These are phyloP conservation scores for Rhynchonycteris naso DNA, from an alignment of 2,797 vertebrate genomes.

Conservation along the genomic window DNA sequence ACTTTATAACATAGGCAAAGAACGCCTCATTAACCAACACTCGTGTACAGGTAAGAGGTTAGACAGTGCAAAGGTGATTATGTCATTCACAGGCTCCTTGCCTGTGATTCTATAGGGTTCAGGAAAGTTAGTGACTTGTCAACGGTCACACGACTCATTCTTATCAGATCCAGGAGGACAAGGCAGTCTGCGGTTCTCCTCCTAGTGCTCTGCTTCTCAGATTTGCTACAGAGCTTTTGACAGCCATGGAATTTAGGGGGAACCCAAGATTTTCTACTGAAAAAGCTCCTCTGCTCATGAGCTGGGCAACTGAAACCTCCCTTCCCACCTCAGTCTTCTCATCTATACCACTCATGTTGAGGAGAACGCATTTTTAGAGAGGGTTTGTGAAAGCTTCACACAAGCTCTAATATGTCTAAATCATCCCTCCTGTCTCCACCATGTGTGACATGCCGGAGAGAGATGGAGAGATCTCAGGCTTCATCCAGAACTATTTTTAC, in stretches of 20 bases:
- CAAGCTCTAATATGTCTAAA: not conserved
- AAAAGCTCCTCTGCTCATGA: slow-evolving; percentile 2
- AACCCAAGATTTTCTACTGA: not conserved
- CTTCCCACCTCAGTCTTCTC: not conserved
- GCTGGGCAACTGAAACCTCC: not conserved
- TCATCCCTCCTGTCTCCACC: not conserved
- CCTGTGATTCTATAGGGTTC: not conserved
- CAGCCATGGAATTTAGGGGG: not conserved
- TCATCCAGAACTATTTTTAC: not conserved
- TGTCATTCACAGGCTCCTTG: not conserved
- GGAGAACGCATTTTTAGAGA: slow-evolving; percentile 4
- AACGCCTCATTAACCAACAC: not conserved
- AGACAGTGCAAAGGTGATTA: not conserved
- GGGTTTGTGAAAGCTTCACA: not conserved
- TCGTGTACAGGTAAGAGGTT: not conserved
- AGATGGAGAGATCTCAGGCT: not conserved
- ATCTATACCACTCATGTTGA: not conserved
- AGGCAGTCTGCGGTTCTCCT: not conserved
- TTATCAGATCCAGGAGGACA: not conserved
- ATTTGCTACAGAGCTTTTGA: not conserved
- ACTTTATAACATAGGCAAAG: not conserved
- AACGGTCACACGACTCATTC: not conserved
- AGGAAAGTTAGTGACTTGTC: slow-evolving; percentile 16
- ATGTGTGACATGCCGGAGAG: not conserved
- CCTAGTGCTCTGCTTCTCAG: not conserved